Evolutionary conservation across 2,113 vertebrate species (phyloP).

Genomic region (Albula glossodonta): DNA sequence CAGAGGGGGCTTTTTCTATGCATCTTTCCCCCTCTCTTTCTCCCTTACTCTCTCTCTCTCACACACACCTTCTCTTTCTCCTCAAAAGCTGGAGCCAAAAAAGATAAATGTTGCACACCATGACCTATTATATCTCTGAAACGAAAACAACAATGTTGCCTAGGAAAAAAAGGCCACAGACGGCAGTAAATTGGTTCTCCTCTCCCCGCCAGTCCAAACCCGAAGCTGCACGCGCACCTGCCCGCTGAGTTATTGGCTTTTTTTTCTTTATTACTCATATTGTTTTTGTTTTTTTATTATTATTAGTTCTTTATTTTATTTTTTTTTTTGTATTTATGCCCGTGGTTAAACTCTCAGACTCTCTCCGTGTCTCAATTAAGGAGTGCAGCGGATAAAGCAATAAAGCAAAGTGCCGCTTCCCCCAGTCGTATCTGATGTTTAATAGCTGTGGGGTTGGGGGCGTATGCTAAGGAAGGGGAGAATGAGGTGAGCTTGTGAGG

Average conservation of each 20-base stretch:
- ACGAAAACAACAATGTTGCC: slow-evolving; percentile 49
- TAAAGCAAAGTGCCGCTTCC: slow-evolving; percentile 45
- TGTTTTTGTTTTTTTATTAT: slow-evolving; percentile 56
- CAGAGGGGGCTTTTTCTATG: slow-evolving; percentile 50
- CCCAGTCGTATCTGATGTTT: slow-evolving; percentile 32
- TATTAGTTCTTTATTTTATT: slow-evolving; percentile 56
- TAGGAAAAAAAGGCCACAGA: slow-evolving; percentile 37
- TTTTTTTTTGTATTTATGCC: slow-evolving; percentile 47
- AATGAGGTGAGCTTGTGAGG: not conserved
- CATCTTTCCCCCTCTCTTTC: slow-evolving; percentile 24
- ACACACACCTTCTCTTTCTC: not conserved
- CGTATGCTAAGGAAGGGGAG: not conserved
- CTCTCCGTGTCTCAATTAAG: slow-evolving; percentile 36
- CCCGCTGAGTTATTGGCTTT: slow-evolving; percentile 49
- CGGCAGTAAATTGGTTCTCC: slow-evolving; percentile 20
- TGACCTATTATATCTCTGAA: slow-evolving; percentile 58
- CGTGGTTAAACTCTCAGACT: slow-evolving; percentile 32
- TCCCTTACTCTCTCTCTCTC: not conserved
- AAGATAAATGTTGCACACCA: slow-evolving; percentile 62
- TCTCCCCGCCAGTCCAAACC: slow-evolving; percentile 14
- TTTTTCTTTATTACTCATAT: slow-evolving; percentile 58
- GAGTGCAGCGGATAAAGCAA: slow-evolving; percentile 45
- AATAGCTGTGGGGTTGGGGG: slow-evolving; percentile 10
- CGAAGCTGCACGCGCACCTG: slow-evolving; percentile 31
- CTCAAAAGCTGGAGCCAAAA: slow-evolving; percentile 46